A percentile compares a stretch with the other conserved stretches of the same genome.
These are phyloP conservation scores for zebrafish (Danio rerio) DNA, from an alignment of 2,113 vertebrate genomes.

Conservation along the genomic window GRCz12tu NC_133178.1:55262501-55263000, in stretches of 20 bases:
- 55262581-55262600: too few species aligned
- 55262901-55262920: slow-evolving; percentile 81
- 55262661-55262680: background rate
- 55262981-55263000: slow-evolving; percentile 91
- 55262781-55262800: slow-evolving; percentile 85
- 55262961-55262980: slow-evolving; percentile 87
- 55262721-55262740: slow-evolving; percentile 87
- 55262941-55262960: slow-evolving; percentile 85
- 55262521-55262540: too few species aligned
- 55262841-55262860: background rate
- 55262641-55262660: too few species aligned
- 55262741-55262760: slow-evolving; percentile 93
- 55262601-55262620: too few species aligned
- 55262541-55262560: too few species aligned
- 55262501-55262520: too few species aligned
- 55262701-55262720: slow-evolving; percentile 74
- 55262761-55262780: slow-evolving; percentile 88
- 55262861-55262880: background rate
- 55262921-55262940: slow-evolving; percentile 92
- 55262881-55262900: background rate
- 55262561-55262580: too few species aligned
- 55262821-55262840: slow-evolving; percentile 81
- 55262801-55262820: slow-evolving; percentile 84
- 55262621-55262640: too few species aligned
- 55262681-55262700: slow-evolving; percentile 71